Conservation (phyloP, 2,113 vertebrate species). For the Cavia porcellus region DNA sequence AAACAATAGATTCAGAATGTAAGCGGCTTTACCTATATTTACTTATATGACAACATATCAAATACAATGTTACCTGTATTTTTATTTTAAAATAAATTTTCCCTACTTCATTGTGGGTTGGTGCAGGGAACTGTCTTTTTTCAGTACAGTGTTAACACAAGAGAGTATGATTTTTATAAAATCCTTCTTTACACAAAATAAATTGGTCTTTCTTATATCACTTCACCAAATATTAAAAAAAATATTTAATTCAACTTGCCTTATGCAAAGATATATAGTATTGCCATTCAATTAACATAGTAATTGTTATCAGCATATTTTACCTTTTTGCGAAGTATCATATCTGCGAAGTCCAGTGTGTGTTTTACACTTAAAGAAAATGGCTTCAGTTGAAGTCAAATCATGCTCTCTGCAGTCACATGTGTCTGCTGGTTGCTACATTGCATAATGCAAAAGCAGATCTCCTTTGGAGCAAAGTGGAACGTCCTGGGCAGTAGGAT, state of each 20-base stretch:
- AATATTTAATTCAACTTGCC: background rate
- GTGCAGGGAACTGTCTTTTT: background rate
- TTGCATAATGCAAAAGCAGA: background rate
- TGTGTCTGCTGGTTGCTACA: too few species aligned
- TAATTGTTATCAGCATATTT: background rate
- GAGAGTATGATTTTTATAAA: background rate
- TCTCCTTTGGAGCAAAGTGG: background rate
- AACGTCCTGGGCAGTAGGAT: background rate
- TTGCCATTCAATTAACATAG: background rate
- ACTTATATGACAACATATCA: background rate
- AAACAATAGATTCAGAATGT: background rate
- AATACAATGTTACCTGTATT: background rate
- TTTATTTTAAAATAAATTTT: conserved; percentile 1
- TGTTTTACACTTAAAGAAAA: background rate
- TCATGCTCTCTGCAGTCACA: background rate
- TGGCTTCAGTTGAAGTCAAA: background rate
- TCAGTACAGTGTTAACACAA: background rate
- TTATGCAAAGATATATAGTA: background rate
- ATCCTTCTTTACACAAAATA: background rate
- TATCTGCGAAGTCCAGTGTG: background rate
- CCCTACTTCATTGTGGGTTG: background rate
- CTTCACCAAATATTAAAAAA: background rate
- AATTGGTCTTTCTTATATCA: background rate
- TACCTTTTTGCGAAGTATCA: background rate
- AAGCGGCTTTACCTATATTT: background rate